Base-by-base conservation (phyloP, 1,140 invertebrate genomes). In the Drosophila fuyamai region DNA sequence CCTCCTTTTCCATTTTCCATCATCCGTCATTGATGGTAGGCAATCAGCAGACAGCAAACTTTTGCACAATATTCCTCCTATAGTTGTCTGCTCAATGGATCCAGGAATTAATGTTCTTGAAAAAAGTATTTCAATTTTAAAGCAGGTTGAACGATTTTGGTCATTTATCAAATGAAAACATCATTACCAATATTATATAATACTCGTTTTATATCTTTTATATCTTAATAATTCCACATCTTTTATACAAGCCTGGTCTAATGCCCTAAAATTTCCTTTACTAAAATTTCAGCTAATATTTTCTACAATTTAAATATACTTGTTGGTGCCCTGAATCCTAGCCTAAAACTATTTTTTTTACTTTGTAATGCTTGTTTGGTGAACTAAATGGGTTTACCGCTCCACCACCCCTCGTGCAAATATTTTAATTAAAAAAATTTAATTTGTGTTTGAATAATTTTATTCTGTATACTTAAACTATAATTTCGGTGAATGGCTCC, bases 21-120 rank as follows among this genome's bases (percentile, higher is more conserved):
- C 40, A 68, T 68, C 54, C 66, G 51, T 50, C 65, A 71, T 56
- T 67, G 63, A 48, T 41, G 51, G 65, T 36, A 36, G 63, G 51
- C 65, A 56, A 70, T 71, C 41, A 71, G 35, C 43, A 32, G 48
- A 36, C 13, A n/a, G 51, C 29, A 48, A 70, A 71, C 65, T 67
- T 70, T 70, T 70, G 23, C 53, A 12, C 36, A 53, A 38, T 70
- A 66, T 46, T 16, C 10, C n/a, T 23, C 16, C 9, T 35, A 43
- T 43, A 63, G 16, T 35, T 61, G 59, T 35, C 36, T 14, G 36
- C 14, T 47, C 13, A 66, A 41, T 63, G 36, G 46, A 48, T 9
- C 36, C 5, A 18, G 16, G 5, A 63, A 23, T 16, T n/a, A 35
- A 48, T 27, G 44, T 23, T 23, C n/a, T 46, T 16, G 13, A 2